These are phyloP conservation scores for Eleginops maclovinus DNA, from an alignment of 2,113 vertebrate species.

Conservation along the genomic window DNA sequence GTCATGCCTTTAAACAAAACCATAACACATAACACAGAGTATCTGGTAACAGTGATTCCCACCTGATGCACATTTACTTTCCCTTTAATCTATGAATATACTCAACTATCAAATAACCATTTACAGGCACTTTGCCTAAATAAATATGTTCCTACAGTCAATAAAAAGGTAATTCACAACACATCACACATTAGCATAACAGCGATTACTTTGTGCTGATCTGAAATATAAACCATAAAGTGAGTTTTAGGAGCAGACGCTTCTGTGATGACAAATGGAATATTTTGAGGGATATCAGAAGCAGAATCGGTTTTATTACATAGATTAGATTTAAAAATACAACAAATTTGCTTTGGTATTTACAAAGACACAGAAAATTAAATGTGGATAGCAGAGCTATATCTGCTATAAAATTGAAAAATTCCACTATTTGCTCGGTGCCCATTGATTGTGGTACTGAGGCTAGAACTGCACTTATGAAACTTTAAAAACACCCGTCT, in stretches of 20 bases:
- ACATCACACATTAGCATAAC: background rate
- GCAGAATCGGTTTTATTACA: too few relatives aligned
- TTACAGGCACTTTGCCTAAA: background rate
- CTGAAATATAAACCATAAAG: background rate
- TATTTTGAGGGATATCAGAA: too few relatives aligned
- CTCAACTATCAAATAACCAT: background rate
- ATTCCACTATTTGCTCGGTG: too few relatives aligned
- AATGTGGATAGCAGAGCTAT: background rate
- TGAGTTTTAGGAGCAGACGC: background rate
- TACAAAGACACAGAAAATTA: too few relatives aligned
- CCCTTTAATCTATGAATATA: background rate
- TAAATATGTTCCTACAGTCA: background rate
- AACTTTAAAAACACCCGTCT: too few relatives aligned
- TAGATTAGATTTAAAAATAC: too few relatives aligned
- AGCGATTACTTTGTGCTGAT: background rate
- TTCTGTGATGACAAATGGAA: background rate
- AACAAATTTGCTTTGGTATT: too few relatives aligned
- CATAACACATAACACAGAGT: background rate
- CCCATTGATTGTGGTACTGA: too few relatives aligned
- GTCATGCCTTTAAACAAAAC: background rate
- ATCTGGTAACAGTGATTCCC: background rate
- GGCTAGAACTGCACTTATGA: too few relatives aligned
- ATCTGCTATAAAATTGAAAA: too few relatives aligned
- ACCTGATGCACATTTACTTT: background rate
- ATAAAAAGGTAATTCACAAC: background rate